A percentile compares a stretch with the other conserved stretches of the same genome.
Conservation (phyloP, 2,113 vertebrate genomes). For the Chlamydotis undulata region DNA sequence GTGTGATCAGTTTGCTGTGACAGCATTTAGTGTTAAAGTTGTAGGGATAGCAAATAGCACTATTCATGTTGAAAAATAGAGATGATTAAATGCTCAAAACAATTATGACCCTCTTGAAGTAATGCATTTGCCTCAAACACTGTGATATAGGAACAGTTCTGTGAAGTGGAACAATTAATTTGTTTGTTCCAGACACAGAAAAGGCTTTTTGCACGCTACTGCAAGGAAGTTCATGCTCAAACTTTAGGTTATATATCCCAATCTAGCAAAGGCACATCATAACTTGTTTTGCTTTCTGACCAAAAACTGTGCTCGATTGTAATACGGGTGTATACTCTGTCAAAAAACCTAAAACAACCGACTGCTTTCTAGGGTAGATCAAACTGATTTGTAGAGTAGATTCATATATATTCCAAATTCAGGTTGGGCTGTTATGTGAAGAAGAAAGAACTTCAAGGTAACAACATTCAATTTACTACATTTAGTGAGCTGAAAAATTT, state of each 20-base stretch:
- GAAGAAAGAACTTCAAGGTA: conserved; percentile 60
- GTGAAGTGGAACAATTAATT: not conserved
- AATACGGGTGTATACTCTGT: conserved; percentile 50
- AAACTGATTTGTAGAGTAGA: conserved; percentile 38
- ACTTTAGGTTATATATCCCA: not conserved
- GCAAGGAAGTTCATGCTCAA: not conserved
- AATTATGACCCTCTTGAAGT: conserved; percentile 4
- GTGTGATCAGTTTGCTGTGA: conserved; percentile 23
- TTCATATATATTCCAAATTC: conserved; percentile 46
- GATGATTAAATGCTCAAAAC: not conserved
- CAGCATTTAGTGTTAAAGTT: not conserved
- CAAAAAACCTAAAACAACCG: not conserved
- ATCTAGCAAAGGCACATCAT: conserved; percentile 6
- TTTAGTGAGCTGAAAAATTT: conserved; percentile 57
- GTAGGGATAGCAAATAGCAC: not conserved
- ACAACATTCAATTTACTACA: conserved; percentile 57
- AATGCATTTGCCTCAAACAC: conserved; percentile 66
- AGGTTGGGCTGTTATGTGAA: conserved; percentile 57
- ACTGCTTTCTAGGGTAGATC: conserved; percentile 1
- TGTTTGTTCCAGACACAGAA: conserved; percentile 6
- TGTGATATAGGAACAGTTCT: conserved; percentile 63
- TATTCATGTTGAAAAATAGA: not conserved
- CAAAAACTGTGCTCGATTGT: conserved; percentile 66
- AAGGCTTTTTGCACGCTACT: conserved; percentile 26
- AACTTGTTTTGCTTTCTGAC: conserved; percentile 51